Base-by-base conservation (phyloP, 2,113 vertebrate species). In the Centropristis striata region DNA sequence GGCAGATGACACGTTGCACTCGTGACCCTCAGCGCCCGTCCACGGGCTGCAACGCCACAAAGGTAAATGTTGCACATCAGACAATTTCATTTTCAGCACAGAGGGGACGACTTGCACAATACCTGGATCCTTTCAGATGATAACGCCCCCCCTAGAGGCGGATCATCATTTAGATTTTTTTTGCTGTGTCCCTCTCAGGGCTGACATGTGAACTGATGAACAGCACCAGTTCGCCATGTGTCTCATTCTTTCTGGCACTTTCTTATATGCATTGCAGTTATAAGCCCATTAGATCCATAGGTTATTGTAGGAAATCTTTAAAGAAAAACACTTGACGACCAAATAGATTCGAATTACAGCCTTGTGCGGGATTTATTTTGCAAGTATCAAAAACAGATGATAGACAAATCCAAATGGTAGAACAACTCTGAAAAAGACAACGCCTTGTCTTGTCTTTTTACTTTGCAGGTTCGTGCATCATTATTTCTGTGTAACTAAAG, bases 61-160 rank as follows among this genome's bases (percentile, higher is more conserved):
- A 95, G 94, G 94, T 95, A 95, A 96, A 96, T 95, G 95, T 95
- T 91, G 87, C 94, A 95, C 96, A 96, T 95, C 94, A 95, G 93
- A 96, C 95, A 93, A 95, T 96, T 96, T 96, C 91, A 96, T 96
- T 96, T 96, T 94, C 95, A 90, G 94, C 95, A 87, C 95, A 95
- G 92, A 93, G 94, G 94, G 87, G 93, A 95, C 75, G 84, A 92
- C 91, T 84, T 84, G 47, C 92, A 94, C 90, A 92, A 95, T 94
- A 92, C 93, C 92, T 90, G 95, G 92, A 94, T 94, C 94, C 93
- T 95, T 96, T 96, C 93, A 95, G 91, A 95, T 95, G 95, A 94
- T 96, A 95, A 96, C 96, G 86, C 91, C 86, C 90, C 88, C 89
- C 76, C 82, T 58, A 41, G 89, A 95, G 91, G 84, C 89, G 59